Conservation (phyloP, 2,888 invertebrate genomes). For the Nephrotoma guestfalica region DNA sequence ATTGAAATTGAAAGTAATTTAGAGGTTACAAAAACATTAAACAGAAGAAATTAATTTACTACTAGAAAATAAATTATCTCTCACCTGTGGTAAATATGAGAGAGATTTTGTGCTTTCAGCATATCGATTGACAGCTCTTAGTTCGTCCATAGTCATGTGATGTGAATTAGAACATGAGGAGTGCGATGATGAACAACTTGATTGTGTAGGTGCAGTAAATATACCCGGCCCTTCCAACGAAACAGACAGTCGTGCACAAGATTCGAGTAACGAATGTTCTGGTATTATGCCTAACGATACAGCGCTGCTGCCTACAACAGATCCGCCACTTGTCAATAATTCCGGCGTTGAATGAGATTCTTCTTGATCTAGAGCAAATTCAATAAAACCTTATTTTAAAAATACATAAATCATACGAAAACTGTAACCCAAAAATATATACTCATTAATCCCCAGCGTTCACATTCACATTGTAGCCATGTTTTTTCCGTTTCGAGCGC, state of each 20-base stretch:
- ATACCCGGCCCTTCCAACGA: constrained; percentile 72
- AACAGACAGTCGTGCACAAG: constrained; percentile 73
- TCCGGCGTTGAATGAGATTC: constrained; percentile 84
- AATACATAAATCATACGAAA: neutral
- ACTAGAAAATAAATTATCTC: constrained; percentile 15
- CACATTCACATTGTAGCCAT: constrained; percentile 81
- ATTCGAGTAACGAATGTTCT: constrained; percentile 72
- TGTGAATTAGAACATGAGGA: constrained; percentile 53
- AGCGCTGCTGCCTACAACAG: constrained; percentile 38
- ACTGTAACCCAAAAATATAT: constrained; percentile 11
- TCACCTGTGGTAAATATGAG: constrained; percentile 81
- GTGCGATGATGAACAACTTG: constrained; percentile 54
- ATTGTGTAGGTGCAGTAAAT: constrained; percentile 36
- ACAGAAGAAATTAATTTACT: neutral
- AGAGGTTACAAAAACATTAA: neutral
- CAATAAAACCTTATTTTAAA: constrained; percentile 6
- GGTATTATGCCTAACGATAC: constrained; percentile 69
- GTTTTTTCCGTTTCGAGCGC: constrained; percentile 79
- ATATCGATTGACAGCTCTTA: constrained; percentile 74
- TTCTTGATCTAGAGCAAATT: constrained; percentile 46
- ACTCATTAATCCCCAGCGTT: constrained; percentile 59
- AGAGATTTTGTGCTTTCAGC: constrained; percentile 85
- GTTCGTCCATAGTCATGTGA: constrained; percentile 68
- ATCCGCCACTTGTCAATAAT: constrained; percentile 53
- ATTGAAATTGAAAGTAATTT: neutral